Conservation (phyloP, 30 jellyfish, hydroid and myxozoan genomes). For the Hydractinia symbiolongicarpus region DNA sequence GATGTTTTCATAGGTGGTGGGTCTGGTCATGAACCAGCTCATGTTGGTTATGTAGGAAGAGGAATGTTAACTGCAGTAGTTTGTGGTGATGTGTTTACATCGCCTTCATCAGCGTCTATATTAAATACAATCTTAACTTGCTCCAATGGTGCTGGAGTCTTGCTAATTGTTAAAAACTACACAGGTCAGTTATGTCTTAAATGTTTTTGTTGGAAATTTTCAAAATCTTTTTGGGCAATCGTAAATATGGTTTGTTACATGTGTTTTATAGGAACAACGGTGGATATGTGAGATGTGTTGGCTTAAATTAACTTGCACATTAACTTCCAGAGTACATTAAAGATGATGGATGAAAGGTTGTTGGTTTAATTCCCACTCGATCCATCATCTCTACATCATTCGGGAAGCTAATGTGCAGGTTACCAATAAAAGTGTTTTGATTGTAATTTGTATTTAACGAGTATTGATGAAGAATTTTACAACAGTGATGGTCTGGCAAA, state of each 20-base stretch:
- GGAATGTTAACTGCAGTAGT: conserved; percentile 97
- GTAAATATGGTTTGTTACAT: neutral
- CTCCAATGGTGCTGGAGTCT: conserved; percentile 71
- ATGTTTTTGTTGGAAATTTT: neutral
- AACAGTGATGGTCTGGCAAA: neutral
- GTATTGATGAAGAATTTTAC: too few species aligned
- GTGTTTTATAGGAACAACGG: neutral
- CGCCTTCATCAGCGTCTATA: conserved; percentile 83
- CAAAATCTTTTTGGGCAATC: neutral
- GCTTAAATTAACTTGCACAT: neutral
- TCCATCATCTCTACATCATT: too few species aligned
- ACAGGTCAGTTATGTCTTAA: conserved; percentile 36
- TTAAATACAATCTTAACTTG: conserved; percentile 76
- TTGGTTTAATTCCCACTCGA: too few species aligned
- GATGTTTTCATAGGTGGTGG: conserved; percentile 76
- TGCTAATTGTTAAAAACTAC: conserved; percentile 80
- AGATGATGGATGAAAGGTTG: too few species aligned
- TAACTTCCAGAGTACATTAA: too few species aligned
- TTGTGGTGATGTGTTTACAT: conserved; percentile 92
- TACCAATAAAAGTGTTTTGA: too few species aligned
- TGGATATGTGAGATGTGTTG: neutral
- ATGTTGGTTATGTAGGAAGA: conserved; percentile 81
- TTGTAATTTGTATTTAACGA: too few species aligned
- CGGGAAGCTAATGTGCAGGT: too few species aligned
- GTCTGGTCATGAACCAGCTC: conserved; percentile 97